Conservation (phyloP, 1,140 invertebrate species). For the Condylostylus longicornis region DNA sequence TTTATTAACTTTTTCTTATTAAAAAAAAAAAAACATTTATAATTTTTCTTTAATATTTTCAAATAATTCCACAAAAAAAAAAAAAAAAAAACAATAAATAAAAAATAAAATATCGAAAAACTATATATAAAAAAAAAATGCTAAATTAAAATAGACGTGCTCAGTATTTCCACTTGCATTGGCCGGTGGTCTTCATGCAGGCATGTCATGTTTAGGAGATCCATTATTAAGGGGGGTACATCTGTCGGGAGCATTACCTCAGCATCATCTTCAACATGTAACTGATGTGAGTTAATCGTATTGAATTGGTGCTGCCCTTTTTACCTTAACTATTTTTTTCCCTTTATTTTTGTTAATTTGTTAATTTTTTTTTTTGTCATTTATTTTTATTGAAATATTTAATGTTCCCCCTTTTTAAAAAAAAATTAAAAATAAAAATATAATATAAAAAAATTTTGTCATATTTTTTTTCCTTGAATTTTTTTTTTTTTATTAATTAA, state of each 20-base stretch:
- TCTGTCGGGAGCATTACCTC: conserved; percentile 60
- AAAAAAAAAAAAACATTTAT: neutral
- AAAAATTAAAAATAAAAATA: conserved; percentile 10
- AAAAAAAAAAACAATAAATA: neutral
- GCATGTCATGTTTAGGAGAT: conserved; percentile 49
- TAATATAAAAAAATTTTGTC: conserved; percentile 6
- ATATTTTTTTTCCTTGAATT: conserved; percentile 7
- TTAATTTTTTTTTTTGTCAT: neutral
- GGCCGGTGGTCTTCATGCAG: conserved; percentile 33
- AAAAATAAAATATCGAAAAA: neutral
- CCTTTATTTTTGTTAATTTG: too few species aligned
- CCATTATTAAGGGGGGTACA: conserved; percentile 63
- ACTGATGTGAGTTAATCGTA: conserved; percentile 30
- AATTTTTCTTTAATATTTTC: too few species aligned
- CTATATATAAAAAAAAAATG: neutral
- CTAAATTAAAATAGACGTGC: conserved; percentile 21
- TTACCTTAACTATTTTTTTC: too few species aligned
- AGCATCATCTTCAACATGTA: conserved; percentile 48
- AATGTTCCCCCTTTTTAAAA: neutral
- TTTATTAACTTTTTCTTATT: neutral
- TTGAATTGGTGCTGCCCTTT: conserved; percentile 13
- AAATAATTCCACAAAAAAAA: neutral
- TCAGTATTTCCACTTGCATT: conserved; percentile 33
- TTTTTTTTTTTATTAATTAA: conserved; percentile 10
- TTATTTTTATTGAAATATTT: too few species aligned